Percentiles rank a stretch among this genome's conserved stretches.
These are phyloP conservation scores for Ostrea edulis DNA, from an alignment of 1,140 invertebrate genomes.

Conservation along the genomic window DNA sequence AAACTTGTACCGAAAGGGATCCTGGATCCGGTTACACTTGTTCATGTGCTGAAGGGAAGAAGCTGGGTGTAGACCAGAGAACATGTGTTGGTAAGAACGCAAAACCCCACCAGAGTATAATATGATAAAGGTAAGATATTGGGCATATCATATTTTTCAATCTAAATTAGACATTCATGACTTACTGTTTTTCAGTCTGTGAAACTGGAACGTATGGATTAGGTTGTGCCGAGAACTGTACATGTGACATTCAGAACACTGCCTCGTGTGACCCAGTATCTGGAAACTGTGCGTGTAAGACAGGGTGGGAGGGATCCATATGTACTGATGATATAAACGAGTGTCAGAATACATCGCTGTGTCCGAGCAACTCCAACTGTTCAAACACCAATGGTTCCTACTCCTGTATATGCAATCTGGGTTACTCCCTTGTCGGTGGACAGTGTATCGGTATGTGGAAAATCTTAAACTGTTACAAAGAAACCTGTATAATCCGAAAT, in stretches of 20 bases:
- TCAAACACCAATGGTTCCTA: slow-evolving; percentile 52
- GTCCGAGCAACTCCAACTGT: slow-evolving; percentile 38
- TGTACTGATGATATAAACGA: slow-evolving; percentile 57
- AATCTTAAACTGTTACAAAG: neutral
- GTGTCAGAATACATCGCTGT: slow-evolving; percentile 50
- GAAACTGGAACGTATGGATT: slow-evolving; percentile 16
- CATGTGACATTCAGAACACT: slow-evolving; percentile 48
- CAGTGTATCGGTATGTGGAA: neutral
- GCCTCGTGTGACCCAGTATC: slow-evolving; percentile 42
- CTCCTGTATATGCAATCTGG: slow-evolving; percentile 48
- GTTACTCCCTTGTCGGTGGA: neutral
- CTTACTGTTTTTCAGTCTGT: slow-evolving; percentile 41
- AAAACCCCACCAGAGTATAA: neutral
- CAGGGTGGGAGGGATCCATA: slow-evolving; percentile 51
- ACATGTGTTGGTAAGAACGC: slow-evolving; percentile 44
- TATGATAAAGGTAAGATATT: neutral
- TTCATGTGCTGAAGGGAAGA: slow-evolving; percentile 55
- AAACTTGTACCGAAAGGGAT: slow-evolving; percentile 44
- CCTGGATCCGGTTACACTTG: slow-evolving; percentile 57
- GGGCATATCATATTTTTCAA: too few relatives aligned
- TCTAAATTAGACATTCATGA: too few relatives aligned
- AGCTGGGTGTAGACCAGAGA: slow-evolving; percentile 48
- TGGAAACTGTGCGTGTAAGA: slow-evolving; percentile 52
- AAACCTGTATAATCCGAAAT: neutral
- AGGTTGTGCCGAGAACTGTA: slow-evolving; percentile 50